Percentiles rank a stretch among this genome's conserved stretches.
Conservation (phyloP, 2,113 vertebrate genomes). For the Lepus europaeus region DNA sequence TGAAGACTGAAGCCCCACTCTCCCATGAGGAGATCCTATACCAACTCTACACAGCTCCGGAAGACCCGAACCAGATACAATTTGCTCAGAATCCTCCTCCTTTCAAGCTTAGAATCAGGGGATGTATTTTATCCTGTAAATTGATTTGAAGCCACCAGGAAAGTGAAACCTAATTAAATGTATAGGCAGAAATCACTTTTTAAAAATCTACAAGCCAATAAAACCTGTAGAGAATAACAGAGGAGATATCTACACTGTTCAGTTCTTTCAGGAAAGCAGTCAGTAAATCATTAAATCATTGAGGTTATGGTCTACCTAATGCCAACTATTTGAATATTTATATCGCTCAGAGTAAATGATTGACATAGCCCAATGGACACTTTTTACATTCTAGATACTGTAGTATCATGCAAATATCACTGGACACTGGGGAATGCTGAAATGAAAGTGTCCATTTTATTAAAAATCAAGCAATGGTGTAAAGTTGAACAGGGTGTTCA, state of each 20-base stretch:
- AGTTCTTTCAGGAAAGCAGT: conserved; percentile 56
- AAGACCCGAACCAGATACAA: background rate
- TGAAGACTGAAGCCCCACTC: background rate
- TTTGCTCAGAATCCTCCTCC: background rate
- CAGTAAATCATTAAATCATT: conserved; percentile 64
- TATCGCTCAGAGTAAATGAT: conserved; percentile 60
- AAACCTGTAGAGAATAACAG: conserved; percentile 44
- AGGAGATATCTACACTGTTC: background rate
- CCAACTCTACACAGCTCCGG: background rate
- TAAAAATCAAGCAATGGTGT: background rate
- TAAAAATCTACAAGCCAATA: conserved; percentile 55
- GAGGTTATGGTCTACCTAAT: conserved; percentile 25
- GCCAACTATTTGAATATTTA: conserved; percentile 68
- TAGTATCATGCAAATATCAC: conserved; percentile 51
- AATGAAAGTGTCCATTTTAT: conserved; percentile 52
- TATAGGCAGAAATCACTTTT: conserved; percentile 55
- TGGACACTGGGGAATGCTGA: background rate
- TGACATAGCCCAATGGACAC: conserved; percentile 56
- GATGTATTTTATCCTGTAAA: conserved; percentile 39
- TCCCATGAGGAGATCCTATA: background rate
- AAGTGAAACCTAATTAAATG: conserved; percentile 65
- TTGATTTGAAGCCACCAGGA: conserved; percentile 57
- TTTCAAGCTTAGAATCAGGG: background rate
- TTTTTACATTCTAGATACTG: conserved; percentile 60
- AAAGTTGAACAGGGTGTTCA: background rate